Evolutionary conservation across 1,140 invertebrate species (phyloP).

Genomic region (Steinernema feltiae): DNA sequence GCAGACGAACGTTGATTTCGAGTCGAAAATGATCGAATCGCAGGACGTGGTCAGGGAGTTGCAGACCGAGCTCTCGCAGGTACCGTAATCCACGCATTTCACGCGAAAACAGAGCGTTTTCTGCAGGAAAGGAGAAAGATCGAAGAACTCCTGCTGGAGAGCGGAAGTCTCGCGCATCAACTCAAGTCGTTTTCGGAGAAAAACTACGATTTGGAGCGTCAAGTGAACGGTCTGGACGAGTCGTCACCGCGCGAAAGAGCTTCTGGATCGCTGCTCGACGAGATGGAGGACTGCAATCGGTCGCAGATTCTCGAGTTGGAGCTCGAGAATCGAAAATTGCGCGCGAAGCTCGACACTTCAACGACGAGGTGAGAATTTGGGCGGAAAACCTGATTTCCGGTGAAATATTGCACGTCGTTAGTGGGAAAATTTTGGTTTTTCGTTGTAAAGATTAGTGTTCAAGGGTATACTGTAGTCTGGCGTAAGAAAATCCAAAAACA

Average conservation of each 20-base stretch:
- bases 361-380: background rate
- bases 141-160: background rate
- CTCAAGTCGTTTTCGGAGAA: background rate
- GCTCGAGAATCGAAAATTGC: background rate
- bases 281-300: constrained; percentile 1
- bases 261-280: background rate
- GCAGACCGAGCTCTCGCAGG: constrained; percentile 22
- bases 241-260: background rate
- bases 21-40: constrained; percentile 13
- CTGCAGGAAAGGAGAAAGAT: background rate
- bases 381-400: background rate
- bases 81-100: background rate
- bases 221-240: background rate
- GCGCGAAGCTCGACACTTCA: background rate
- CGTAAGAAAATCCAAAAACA: no score
- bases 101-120: background rate
- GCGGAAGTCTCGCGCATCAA: background rate
- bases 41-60: constrained; percentile 34
- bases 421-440: background rate
- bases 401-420: background rate
- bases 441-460: background rate
- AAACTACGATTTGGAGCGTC: background rate
- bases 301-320: background rate
- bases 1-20: background rate
- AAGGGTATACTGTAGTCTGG: no score